Evolutionary conservation across 2,888 invertebrate species (phyloP).

Genomic region (Drosophila meridionalis): DNA sequence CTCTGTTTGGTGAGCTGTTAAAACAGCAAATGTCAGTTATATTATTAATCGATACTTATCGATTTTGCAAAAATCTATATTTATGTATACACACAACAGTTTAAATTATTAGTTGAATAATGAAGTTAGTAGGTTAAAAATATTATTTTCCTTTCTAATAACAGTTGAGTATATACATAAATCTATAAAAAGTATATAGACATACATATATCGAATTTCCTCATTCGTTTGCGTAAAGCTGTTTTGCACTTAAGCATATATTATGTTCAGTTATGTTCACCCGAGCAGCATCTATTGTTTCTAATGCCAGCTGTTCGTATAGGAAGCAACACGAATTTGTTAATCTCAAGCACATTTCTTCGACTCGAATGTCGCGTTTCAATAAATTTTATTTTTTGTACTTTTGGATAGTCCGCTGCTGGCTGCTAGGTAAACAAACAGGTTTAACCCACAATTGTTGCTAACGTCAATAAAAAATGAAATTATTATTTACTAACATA

Average conservation of each 20-base stretch:
- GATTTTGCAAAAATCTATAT: background rate
- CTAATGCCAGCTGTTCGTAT: conserved; percentile 9
- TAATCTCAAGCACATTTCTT: conserved; percentile 18
- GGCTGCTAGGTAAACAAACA: conserved; percentile 43
- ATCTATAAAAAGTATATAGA: background rate
- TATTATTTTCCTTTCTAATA: background rate
- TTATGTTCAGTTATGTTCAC: conserved; percentile 6
- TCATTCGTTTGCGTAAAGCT: background rate
- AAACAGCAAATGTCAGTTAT: background rate
- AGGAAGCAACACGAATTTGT: conserved; percentile 15
- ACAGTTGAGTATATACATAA: background rate
- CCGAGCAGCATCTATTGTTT: conserved; percentile 3
- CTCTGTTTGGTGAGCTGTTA: background rate
- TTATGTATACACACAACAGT: too few relatives aligned
- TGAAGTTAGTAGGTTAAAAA: background rate
- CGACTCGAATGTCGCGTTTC: conserved; percentile 20
- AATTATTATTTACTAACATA: conserved; percentile 41
- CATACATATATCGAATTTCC: background rate
- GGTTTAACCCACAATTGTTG: conserved; percentile 55
- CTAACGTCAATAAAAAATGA: conserved; percentile 44
- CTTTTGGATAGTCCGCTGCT: conserved; percentile 10
- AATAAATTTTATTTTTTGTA: conserved; percentile 29
- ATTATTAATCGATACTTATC: background rate
- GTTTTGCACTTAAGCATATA: conserved; percentile 12
- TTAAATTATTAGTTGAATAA: background rate